Base-by-base conservation (phyloP, 2,888 invertebrate species). In the Epinotia nisella region DNA sequence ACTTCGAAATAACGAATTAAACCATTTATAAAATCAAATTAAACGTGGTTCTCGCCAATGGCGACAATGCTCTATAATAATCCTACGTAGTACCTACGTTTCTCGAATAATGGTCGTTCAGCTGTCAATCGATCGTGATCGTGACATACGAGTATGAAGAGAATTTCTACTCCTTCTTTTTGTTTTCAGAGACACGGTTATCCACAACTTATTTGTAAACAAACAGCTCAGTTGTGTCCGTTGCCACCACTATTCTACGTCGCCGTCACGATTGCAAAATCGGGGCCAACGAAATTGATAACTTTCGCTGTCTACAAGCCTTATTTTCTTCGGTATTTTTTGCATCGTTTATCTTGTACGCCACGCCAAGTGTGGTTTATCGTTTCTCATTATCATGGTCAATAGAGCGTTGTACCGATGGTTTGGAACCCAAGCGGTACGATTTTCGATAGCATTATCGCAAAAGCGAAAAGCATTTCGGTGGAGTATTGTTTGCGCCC, bases 271-370 rank as follows among this genome's bases (percentile, higher is more conserved):
- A 82, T 83, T 83, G 83, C 84, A 78, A 84, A 84, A 89, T 86
- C 84, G 83, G 83, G 90, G 88, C 85, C 86, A 88, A 86, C 79
- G 88, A 89, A 90, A 89, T 87, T 85, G 88, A 90, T 89, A 88
- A 84, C 87, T 87, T 87, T 87, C 89, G 87, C 85, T 87, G 84
- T 78, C 81, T 80, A 81, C 80, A 72, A 35, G 77, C 81, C 19
- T 41, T 77, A 78, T 83, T 83, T 80, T 80, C 78, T 81, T 81
- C 78, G 76, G 79, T 76, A 79, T 78, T 78, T 75, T 72, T 79
- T 77, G 75, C 70, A 69, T 75, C 56, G 71, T 29, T 71, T 61
- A 68, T 73, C 64, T 64, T 59, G 35, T 58, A 24, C 58, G 21
- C 41, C 55, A 45, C 35, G 58, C 51, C 53, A 56, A 41, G 65